These are phyloP conservation scores for Pantherophis alleghaniensis DNA, from an alignment of 2,797 vertebrate genomes.

Conservation along the genomic window DNA sequence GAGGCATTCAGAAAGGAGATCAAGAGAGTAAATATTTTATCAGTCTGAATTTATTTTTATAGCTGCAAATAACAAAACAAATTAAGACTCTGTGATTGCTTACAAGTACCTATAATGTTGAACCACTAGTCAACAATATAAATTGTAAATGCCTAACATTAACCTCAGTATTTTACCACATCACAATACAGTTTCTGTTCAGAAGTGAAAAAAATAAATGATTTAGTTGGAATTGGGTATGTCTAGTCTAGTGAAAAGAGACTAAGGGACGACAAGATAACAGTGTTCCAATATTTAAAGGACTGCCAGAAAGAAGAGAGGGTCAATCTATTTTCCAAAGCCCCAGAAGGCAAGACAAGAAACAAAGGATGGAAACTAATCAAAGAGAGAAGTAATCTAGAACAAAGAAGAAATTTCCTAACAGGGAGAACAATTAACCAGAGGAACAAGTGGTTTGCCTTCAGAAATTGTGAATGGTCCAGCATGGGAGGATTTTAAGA, in stretches of 20 bases:
- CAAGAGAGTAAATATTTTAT: neutral
- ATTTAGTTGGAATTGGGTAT: too few relatives aligned
- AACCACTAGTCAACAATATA: constrained; percentile 8
- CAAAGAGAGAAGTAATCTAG: too few relatives aligned
- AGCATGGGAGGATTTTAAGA: too few relatives aligned
- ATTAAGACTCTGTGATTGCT: neutral
- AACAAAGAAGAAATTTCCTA: too few relatives aligned
- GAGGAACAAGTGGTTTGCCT: too few relatives aligned
- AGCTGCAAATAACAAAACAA: constrained; percentile 5
- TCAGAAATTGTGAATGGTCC: too few relatives aligned
- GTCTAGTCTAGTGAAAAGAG: too few relatives aligned
- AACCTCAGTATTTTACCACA: neutral
- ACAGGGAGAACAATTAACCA: too few relatives aligned
- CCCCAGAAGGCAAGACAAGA: neutral
- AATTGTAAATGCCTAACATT: neutral
- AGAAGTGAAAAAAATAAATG: neutral
- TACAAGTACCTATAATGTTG: neutral
- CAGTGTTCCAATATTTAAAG: too few relatives aligned
- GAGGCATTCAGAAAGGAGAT: neutral
- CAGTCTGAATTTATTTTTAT: constrained; percentile 16
- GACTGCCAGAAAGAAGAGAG: too few relatives aligned
- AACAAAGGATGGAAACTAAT: neutral
- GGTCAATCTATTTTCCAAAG: too few relatives aligned
- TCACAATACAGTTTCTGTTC: neutral
- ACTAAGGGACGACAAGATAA: too few relatives aligned